Evolutionary conservation across 2,888 invertebrate genomes (phyloP).

Genomic region (Rhagium mordax): DNA sequence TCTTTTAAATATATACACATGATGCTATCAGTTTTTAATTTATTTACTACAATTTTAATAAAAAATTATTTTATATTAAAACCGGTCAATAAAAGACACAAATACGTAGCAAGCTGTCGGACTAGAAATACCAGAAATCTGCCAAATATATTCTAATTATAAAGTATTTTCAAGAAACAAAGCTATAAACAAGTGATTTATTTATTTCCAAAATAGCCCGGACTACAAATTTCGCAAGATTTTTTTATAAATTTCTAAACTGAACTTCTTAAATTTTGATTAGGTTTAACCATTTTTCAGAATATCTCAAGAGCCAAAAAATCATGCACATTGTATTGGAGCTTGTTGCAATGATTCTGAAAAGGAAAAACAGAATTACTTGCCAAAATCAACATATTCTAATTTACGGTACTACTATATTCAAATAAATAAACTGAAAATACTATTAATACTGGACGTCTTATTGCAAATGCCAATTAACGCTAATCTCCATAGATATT

Average conservation of each 20-base stretch:
- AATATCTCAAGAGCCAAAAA: background rate
- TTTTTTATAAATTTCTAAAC: background rate
- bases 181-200: background rate
- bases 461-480: background rate
- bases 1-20: too few species aligned
- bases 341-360: slow-evolving; percentile 4
- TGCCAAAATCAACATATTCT: background rate
- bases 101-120: too few species aligned
- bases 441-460: background rate
- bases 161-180: background rate
- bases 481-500: background rate
- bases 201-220: slow-evolving; percentile 1
- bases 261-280: background rate
- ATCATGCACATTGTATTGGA: slow-evolving; percentile 3
- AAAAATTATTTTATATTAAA: too few species aligned
- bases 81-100: too few species aligned
- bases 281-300: background rate
- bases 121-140: too few species aligned
- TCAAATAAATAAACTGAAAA: background rate
- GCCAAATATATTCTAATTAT: background rate
- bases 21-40: too few species aligned
- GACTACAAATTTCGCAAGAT: background rate
- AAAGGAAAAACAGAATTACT: slow-evolving; percentile 16
- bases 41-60: too few species aligned
- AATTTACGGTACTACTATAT: background rate